phyloP scores from a whole-genome alignment of 2,113 vertebrate species.

The Anser cygnoides region DNA sequence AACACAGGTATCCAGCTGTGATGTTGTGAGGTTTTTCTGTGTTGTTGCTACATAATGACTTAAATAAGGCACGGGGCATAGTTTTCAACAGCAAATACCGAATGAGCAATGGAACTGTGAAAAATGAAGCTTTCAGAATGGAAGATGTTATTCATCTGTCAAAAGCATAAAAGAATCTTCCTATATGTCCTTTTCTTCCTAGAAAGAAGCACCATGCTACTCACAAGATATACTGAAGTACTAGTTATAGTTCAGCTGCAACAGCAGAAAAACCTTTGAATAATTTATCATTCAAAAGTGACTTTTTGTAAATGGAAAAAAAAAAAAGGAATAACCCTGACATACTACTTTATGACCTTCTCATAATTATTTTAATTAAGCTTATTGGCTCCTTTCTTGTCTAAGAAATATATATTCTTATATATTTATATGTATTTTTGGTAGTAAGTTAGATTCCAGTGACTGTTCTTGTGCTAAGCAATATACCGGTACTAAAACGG shows the following conservation, averaged over 20 bases:
- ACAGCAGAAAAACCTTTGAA: not conserved
- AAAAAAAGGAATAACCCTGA: not conserved
- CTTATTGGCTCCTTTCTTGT: not conserved
- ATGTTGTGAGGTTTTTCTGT: not conserved
- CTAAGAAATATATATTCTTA: not conserved
- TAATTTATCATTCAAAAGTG: not conserved
- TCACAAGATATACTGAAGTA: not conserved
- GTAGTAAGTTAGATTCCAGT: not conserved
- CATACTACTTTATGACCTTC: not conserved
- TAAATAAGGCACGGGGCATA: not conserved
- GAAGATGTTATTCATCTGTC: not conserved
- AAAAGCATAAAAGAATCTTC: not conserved
- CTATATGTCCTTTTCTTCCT: not conserved
- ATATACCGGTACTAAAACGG: not conserved
- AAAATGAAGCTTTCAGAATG: conserved; percentile 6
- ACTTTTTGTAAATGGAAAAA: not conserved
- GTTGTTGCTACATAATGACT: not conserved
- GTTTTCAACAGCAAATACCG: not conserved
- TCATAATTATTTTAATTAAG: not conserved
- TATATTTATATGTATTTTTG: not conserved
- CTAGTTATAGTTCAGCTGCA: not conserved
- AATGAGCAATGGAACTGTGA: not conserved
- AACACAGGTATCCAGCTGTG: not conserved
- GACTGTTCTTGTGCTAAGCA: not conserved
- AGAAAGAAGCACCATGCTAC: not conserved